Conservation (phyloP, 2,888 invertebrate genomes). For the Trissoscelio sp. region DNA sequence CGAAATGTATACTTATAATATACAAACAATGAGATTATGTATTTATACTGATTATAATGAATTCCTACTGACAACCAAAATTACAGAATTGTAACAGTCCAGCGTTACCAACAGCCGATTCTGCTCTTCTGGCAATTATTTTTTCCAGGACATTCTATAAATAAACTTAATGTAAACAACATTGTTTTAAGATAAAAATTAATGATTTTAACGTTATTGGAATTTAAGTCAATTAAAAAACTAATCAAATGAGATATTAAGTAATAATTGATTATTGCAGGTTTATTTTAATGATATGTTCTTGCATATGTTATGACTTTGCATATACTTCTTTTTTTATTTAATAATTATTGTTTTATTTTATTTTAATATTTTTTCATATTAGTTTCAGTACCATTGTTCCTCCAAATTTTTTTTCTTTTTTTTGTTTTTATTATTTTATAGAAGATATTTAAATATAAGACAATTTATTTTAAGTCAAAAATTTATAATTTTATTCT, state of each 20-base stretch:
- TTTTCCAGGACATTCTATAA: constrained; percentile 42
- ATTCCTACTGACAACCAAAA: constrained; percentile 61
- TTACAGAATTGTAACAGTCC: constrained; percentile 58
- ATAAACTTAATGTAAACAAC: constrained; percentile 37
- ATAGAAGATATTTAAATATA: too few relatives aligned
- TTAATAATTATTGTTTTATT: too few relatives aligned
- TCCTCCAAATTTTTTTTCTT: too few relatives aligned
- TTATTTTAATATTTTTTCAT: too few relatives aligned
- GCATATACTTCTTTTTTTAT: too few relatives aligned
- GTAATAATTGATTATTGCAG: neutral
- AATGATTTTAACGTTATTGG: neutral
- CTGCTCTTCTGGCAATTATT: neutral
- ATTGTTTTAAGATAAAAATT: neutral
- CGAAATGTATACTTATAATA: constrained; percentile 21
- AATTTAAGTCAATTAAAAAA: neutral
- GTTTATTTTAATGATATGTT: neutral
- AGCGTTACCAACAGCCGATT: constrained; percentile 54
- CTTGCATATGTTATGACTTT: too few relatives aligned
- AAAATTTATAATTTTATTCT: too few relatives aligned
- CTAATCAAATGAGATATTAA: neutral
- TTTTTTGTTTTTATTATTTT: too few relatives aligned
- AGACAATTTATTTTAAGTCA: too few relatives aligned
- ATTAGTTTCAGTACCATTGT: too few relatives aligned
- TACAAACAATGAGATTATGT: constrained; percentile 54
- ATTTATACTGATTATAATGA: constrained; percentile 57